Evolutionary conservation across 92 coral and sea anemone genomes (phyloP).

Genomic region (Palythoa caribaeorum): DNA sequence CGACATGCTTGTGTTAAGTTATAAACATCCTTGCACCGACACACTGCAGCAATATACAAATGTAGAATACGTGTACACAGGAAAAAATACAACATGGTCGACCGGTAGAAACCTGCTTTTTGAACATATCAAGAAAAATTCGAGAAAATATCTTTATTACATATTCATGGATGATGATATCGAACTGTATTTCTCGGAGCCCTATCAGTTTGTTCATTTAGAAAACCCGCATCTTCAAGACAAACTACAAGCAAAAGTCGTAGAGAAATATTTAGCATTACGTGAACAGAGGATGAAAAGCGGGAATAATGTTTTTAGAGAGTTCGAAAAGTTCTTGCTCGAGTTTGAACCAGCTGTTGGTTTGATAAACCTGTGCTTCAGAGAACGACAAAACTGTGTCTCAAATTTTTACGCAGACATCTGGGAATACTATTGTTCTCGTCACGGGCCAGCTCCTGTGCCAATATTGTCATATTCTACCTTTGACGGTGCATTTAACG

Average conservation of each 20-base stretch:
- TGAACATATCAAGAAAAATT: conserved; percentile 38
- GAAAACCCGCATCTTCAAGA: conserved; percentile 24
- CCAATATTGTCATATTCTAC: conserved; percentile 60
- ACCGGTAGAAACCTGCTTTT: conserved; percentile 61
- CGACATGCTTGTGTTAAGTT: conserved; percentile 60
- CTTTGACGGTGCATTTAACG: conserved; percentile 66
- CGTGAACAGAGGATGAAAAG: conserved; percentile 34
- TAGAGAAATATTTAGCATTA: conserved; percentile 36
- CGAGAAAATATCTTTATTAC: conserved; percentile 56
- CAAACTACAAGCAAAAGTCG: conserved; percentile 33
- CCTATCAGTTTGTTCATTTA: conserved; percentile 53
- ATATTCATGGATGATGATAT: conserved; percentile 75
- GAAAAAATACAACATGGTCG: conserved; percentile 61
- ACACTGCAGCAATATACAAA: conserved; percentile 22
- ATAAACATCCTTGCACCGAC: conserved; percentile 33
- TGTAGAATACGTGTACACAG: conserved; percentile 52
- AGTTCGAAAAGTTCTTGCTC: conserved; percentile 59
- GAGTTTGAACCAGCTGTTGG: conserved; percentile 65
- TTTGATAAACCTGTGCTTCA: conserved; percentile 56
- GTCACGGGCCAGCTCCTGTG: conserved; percentile 49
- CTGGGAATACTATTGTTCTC: conserved; percentile 51
- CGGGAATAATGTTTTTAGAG: conserved; percentile 56
- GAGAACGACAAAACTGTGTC: conserved; percentile 44
- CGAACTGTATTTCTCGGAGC: conserved; percentile 56
- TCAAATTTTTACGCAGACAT: conserved; percentile 54